phyloP scores from a whole-genome alignment of 2,797 vertebrate species.

The Selene dorsalis region DNA sequence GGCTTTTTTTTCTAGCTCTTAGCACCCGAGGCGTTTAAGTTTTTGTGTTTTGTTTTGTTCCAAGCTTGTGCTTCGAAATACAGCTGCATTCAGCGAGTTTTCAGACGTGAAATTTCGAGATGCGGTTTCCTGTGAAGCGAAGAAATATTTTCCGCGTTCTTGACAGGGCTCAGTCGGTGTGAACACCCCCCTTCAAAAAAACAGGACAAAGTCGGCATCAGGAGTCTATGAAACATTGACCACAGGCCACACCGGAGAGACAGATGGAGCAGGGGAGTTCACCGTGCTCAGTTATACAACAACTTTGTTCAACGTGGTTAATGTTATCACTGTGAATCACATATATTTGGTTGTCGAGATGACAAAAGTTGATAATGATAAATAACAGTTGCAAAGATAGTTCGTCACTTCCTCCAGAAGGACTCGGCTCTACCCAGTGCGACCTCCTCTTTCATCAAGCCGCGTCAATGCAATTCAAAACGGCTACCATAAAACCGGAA shows the following conservation, averaged over 20 bases:
- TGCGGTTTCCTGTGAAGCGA: constrained; percentile 72
- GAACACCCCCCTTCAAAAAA: constrained; percentile 43
- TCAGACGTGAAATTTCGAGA: constrained; percentile 14
- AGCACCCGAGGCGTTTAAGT: not conserved
- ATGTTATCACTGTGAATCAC: not conserved
- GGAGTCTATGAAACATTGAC: not conserved
- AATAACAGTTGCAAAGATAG: constrained; percentile 74
- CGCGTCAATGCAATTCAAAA: constrained; percentile 19
- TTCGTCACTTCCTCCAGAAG: constrained; percentile 90
- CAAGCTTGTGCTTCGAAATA: not conserved
- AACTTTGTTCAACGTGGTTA: constrained; percentile 13
- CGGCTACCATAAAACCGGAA: constrained; percentile 51
- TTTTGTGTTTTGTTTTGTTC: not conserved
- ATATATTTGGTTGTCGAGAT: constrained; percentile 20
- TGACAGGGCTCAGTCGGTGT: constrained; percentile 52
- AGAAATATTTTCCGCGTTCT: constrained; percentile 85
- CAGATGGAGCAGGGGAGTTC: not conserved
- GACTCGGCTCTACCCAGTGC: constrained; percentile 84
- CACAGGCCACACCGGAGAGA: accelerated
- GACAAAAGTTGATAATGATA: constrained; percentile 71
- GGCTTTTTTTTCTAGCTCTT: not conserved
- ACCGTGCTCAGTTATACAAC: accelerated
- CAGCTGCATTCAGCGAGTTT: not conserved
- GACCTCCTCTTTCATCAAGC: constrained; percentile 65
- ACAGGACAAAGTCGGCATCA: constrained; percentile 18